phyloP scores from a whole-genome alignment of 1,140 invertebrate species.

The Penaeus vannamei region DNA sequence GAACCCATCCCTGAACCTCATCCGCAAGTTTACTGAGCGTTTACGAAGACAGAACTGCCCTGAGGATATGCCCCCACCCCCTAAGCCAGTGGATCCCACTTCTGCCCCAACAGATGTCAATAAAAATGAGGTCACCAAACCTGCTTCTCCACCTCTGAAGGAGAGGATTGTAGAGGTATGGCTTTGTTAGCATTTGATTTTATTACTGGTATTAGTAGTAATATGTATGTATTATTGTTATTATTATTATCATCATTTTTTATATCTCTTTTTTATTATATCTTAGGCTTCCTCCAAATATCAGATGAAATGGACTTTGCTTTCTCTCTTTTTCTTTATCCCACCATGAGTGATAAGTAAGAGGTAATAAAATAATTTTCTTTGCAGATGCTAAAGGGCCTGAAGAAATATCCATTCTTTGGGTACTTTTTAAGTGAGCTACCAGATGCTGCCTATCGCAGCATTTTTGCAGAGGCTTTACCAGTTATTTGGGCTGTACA shows the following conservation, averaged over 20 bases:
- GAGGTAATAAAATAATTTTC: not conserved
- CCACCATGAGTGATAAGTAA: not conserved
- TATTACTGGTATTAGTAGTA: not conserved
- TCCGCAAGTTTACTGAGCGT: slow-evolving; percentile 60
- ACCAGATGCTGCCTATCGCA: slow-evolving; percentile 45
- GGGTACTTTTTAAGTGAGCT: slow-evolving; percentile 48
- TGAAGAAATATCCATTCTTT: slow-evolving; percentile 49
- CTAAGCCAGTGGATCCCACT: not conserved
- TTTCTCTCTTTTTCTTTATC: not conserved
- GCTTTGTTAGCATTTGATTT: not conserved
- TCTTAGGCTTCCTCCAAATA: too few relatives aligned
- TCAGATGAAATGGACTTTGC: not conserved
- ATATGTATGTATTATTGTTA: not conserved
- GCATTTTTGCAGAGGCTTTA: slow-evolving; percentile 51
- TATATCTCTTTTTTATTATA: too few relatives aligned
- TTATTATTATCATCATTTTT: not conserved
- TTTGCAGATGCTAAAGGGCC: slow-evolving; percentile 33
- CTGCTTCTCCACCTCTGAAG: slow-evolving; percentile 21
- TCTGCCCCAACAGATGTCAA: slow-evolving; percentile 44
- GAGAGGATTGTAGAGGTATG: slow-evolving; percentile 36
- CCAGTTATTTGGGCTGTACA: slow-evolving; percentile 58
- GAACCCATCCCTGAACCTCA: slow-evolving; percentile 62
- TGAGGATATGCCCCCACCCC: slow-evolving; percentile 29
- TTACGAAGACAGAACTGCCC: slow-evolving; percentile 53
- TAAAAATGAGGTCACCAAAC: slow-evolving; percentile 50